Conservation (phyloP, 1,140 invertebrate genomes). For the Panonychus citri region DNA sequence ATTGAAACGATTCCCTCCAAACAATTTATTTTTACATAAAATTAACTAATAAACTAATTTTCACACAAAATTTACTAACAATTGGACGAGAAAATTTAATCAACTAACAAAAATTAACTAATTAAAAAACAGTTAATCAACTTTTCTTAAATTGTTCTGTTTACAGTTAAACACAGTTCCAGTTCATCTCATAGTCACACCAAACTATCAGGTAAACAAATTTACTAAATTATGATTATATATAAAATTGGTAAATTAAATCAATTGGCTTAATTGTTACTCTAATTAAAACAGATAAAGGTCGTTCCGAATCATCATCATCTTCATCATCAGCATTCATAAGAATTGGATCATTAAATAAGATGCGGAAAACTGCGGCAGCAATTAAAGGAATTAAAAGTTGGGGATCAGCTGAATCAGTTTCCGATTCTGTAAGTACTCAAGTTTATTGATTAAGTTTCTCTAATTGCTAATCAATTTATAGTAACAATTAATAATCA, state of each 20-base stretch:
- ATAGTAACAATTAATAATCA: not conserved
- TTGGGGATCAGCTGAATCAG: constrained; percentile 1
- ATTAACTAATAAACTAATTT: too few species aligned
- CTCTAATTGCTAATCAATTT: not conserved
- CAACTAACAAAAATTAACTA: too few species aligned
- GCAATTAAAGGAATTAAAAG: not conserved
- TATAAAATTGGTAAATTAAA: too few species aligned
- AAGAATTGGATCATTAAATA: not conserved
- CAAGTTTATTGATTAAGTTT: not conserved
- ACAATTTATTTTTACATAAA: too few species aligned
- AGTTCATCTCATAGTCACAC: not conserved
- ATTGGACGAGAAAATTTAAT: too few species aligned
- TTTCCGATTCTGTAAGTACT: not conserved
- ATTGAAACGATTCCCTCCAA: too few species aligned
- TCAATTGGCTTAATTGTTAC: too few species aligned
- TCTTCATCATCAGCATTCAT: not conserved
- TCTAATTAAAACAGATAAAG: not conserved
- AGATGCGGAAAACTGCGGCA: not conserved
- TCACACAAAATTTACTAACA: too few species aligned
- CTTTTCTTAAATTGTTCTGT: not conserved
- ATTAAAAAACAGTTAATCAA: too few species aligned
- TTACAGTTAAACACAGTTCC: not conserved
- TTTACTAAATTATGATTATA: too few species aligned
- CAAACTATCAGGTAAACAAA: too few species aligned
- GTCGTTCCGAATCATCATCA: too few species aligned